These are phyloP conservation scores for Microcebus jonahi DNA, from an alignment of 2,113 vertebrate genomes.

Conservation along the genomic window DNA sequence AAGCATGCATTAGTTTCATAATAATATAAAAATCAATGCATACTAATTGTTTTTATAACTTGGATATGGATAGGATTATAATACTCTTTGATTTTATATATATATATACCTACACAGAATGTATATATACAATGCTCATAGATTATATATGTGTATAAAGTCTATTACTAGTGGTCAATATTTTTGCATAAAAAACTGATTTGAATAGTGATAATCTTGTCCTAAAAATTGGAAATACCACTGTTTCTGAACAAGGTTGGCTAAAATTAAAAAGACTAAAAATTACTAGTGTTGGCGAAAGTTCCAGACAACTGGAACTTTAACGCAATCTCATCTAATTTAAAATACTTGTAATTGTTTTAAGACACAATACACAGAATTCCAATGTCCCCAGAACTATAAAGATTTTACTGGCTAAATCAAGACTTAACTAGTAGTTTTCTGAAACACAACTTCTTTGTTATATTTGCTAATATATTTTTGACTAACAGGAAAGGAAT, in stretches of 20 bases:
- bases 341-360: background rate
- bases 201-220: background rate
- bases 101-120: background rate
- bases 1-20: background rate
- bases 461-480: background rate
- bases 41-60: background rate
- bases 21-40: background rate
- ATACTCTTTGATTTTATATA: background rate
- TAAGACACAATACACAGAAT: background rate
- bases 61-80: background rate
- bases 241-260: background rate
- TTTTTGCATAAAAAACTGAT: background rate
- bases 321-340: background rate
- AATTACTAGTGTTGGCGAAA: background rate
- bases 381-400: background rate
- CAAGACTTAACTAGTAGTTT: background rate
- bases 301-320: background rate
- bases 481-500: background rate
- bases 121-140: background rate
- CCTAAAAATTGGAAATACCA: background rate
- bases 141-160: background rate
- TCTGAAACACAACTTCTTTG: slow-evolving; percentile 25
- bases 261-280: slow-evolving; percentile 1
- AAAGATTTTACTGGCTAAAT: background rate
- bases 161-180: background rate